phyloP scores from a whole-genome alignment of 1,140 invertebrate species.

The Zelostemma sp. region DNA sequence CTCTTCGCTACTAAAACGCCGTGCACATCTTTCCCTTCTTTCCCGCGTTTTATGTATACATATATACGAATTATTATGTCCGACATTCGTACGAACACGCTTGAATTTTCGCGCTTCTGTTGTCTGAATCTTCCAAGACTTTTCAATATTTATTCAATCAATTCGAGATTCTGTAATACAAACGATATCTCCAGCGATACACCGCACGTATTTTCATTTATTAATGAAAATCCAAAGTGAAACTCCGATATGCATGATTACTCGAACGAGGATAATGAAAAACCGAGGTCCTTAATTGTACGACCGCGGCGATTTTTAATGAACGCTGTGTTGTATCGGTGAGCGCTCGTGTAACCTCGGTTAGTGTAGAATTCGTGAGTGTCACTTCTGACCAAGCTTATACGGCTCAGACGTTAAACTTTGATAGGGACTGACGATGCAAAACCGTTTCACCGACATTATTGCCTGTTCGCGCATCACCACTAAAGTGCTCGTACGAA shows the following conservation, averaged over 20 bases:
- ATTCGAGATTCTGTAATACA: no score
- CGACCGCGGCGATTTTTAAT: no score
- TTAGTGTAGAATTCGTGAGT: conserved; percentile 39
- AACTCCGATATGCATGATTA: no score
- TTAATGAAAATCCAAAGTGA: no score
- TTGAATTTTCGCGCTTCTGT: background rate
- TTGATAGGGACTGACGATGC: conserved; percentile 53
- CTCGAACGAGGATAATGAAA: no score
- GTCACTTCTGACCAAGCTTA: conserved; percentile 40
- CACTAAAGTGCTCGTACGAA: conserved; percentile 42
- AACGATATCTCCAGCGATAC: no score
- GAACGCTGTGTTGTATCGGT: conserved; percentile 46
- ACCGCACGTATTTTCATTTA: no score
- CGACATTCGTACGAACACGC: conserved; percentile 10
- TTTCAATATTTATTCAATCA: background rate
- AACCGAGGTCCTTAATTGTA: no score
- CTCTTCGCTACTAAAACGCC: conserved; percentile 7
- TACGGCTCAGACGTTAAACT: conserved; percentile 52
- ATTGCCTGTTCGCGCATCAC: conserved; percentile 45
- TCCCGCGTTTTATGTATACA: conserved; percentile 6
- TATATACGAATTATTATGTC: conserved; percentile 28
- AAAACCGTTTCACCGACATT: conserved; percentile 41
- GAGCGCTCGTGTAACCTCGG: conserved; percentile 48
- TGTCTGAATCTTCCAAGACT: conserved; percentile 1
- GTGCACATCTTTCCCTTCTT: background rate